Percentiles rank a stretch among this genome's conserved stretches.
These are phyloP conservation scores for Labeo calbasu DNA, from an alignment of 2,797 vertebrate genomes.

Conservation along the genomic window DNA sequence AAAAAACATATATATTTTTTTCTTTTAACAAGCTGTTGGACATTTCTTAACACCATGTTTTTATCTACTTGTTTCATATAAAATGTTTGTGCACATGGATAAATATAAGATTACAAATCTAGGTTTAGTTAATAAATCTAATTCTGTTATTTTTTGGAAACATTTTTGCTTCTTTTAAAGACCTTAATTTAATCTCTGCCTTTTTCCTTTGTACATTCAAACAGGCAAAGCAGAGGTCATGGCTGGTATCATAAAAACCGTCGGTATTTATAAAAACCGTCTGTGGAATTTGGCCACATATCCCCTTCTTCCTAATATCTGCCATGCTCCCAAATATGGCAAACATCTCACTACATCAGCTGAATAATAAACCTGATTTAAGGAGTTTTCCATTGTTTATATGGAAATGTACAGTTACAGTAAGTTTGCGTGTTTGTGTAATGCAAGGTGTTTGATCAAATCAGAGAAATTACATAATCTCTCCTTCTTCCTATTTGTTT, in stretches of 20 bases:
- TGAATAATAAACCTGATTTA: conserved; percentile 58
- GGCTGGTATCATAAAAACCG: conserved; percentile 69
- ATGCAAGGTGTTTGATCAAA: conserved; percentile 15
- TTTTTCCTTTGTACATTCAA: not conserved
- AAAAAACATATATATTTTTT: not conserved
- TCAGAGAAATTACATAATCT: conserved; percentile 12
- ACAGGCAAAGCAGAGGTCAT: conserved; percentile 40
- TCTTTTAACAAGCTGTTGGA: not conserved
- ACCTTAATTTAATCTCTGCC: not conserved
- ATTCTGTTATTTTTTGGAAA: not conserved
- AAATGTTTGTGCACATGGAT: not conserved
- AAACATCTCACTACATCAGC: conserved; percentile 63
- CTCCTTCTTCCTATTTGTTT: conserved; percentile 43
- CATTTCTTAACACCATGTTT: not conserved
- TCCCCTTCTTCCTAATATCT: conserved; percentile 55
- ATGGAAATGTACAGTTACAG: not conserved
- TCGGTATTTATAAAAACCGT: conserved; percentile 71
- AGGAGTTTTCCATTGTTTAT: not conserved
- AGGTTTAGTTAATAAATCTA: not conserved
- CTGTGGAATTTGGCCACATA: conserved; percentile 71
- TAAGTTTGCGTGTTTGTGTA: not conserved
- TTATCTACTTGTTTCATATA: not conserved
- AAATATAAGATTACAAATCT: not conserved
- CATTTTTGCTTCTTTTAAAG: not conserved
- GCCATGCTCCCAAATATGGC: conserved; percentile 71